Percentiles rank a stretch among this genome's conserved stretches.
phyloP scores from a whole-genome alignment of 2,888 invertebrate species.

The Scelioninae gen. 2 region DNA sequence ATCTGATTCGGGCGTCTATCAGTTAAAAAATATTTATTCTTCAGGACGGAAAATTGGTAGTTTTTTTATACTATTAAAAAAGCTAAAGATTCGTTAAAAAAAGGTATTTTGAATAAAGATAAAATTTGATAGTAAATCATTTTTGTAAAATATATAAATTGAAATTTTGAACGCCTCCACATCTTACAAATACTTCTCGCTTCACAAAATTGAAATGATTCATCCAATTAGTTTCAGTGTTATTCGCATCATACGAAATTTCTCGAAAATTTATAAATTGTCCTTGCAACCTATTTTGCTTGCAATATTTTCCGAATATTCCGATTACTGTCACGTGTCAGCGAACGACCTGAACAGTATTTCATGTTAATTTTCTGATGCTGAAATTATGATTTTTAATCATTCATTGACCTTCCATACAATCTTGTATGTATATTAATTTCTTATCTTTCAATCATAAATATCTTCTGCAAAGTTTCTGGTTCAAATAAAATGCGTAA shows the following conservation, averaged over 20 bases:
- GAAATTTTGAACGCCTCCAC: constrained; percentile 35
- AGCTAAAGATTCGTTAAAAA: neutral
- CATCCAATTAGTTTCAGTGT: neutral
- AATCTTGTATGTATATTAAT: too few relatives aligned
- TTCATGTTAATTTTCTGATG: neutral
- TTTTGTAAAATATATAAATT: neutral
- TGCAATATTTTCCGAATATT: too few relatives aligned
- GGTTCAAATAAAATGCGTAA: neutral
- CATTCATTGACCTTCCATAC: too few relatives aligned
- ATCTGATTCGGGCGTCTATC: neutral
- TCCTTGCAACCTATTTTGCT: neutral
- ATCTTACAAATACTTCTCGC: constrained; percentile 16
- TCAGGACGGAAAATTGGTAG: constrained; percentile 33
- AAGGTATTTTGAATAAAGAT: neutral
- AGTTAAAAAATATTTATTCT: constrained; percentile 18
- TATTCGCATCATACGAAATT: neutral
- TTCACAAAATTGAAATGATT: constrained; percentile 17
- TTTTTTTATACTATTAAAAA: neutral
- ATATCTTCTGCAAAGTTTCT: too few relatives aligned
- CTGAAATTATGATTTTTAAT: too few relatives aligned
- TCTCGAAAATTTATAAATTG: neutral
- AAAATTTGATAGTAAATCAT: neutral
- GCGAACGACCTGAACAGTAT: too few relatives aligned
- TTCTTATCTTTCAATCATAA: too few relatives aligned
- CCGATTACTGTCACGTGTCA: too few relatives aligned